Base-by-base conservation (phyloP, 2,113 vertebrate genomes). In the Tautogolabrus adspersus region DNA sequence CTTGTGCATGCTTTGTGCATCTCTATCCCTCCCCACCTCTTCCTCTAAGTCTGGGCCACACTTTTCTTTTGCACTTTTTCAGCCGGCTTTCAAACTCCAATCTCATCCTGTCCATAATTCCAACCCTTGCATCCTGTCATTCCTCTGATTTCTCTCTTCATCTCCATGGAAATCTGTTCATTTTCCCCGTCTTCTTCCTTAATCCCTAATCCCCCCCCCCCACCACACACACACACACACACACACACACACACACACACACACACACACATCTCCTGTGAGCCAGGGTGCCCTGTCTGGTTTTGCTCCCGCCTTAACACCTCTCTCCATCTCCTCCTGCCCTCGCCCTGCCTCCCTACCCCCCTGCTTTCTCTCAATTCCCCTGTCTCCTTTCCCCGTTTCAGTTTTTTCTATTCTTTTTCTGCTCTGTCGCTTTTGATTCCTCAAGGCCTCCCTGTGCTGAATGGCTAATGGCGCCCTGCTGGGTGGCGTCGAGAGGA, bases 391-490 rank as follows among this genome's bases (percentile, higher is more conserved):
- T 81, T 81, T 38, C 73, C 74, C 61, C 49, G 59, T 65, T 72
- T 65, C 77, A 66, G 77, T 87, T 90, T 90, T 34, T 88, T 93
- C 81, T 82, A 72, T 92, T 93, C 91, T 93, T 92, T 93, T 94
- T 94, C 89, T 92, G 87, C 90, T 88, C 91, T 91, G 93, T 95
- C 92, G 88, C 88, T 92, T 94, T 90, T 88, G 88, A 92, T 94
- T 92, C 91, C 92, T 94, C 89, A 90, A 91, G 92, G 87, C 86
- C 87, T 88, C 88, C 82, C 85, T 88, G 76, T 21, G 75, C 90
- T 91, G 92, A 94, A 94, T 94, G 87, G 89, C 82, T 94, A 94
- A 95, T 93, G 93, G 93, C 84, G 58, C 90, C 94, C 94, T 19
- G 82, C 91, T 83, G 89, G 81, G 92, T 69, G 66, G 68, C 55